These are phyloP conservation scores for Andricus quercusramuli DNA, from an alignment of 2,888 invertebrate species.

Conservation along the genomic window DNA sequence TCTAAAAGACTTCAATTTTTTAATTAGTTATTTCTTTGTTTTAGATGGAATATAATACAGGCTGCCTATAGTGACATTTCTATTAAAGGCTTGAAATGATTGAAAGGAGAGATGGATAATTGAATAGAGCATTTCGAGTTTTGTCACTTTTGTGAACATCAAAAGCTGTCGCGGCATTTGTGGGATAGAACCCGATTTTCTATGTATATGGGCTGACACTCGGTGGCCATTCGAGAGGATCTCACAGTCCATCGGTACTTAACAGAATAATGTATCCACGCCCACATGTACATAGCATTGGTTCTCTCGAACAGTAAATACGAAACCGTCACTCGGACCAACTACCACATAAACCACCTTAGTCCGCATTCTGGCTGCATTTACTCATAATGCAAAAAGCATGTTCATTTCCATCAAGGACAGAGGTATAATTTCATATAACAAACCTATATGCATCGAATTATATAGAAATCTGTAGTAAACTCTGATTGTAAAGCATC, in stretches of 20 bases:
- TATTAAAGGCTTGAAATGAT: no score
- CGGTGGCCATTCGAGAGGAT: constrained; percentile 1
- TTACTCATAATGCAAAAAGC: background rate
- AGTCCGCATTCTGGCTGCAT: background rate
- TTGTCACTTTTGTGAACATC: background rate
- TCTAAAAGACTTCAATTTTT: no score
- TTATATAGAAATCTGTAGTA: background rate
- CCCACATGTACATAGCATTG: background rate
- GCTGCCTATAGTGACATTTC: no score
- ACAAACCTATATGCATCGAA: background rate
- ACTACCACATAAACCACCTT: background rate
- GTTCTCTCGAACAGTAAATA: constrained; percentile 2
- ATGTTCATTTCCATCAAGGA: background rate
- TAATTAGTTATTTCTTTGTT: no score
- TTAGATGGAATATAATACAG: no score
- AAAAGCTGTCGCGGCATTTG: constrained; percentile 10
- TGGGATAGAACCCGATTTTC: constrained; percentile 13
- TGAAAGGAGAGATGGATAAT: no score
- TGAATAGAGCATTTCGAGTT: no score
- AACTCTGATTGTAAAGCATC: no score
- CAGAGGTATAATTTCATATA: background rate
- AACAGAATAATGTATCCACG: constrained; percentile 3
- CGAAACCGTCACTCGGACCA: background rate
- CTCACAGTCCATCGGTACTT: background rate
- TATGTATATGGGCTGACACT: constrained; percentile 22